phyloP scores from a whole-genome alignment of 2,888 invertebrate species.

The Zygothrica quintamaculata region DNA sequence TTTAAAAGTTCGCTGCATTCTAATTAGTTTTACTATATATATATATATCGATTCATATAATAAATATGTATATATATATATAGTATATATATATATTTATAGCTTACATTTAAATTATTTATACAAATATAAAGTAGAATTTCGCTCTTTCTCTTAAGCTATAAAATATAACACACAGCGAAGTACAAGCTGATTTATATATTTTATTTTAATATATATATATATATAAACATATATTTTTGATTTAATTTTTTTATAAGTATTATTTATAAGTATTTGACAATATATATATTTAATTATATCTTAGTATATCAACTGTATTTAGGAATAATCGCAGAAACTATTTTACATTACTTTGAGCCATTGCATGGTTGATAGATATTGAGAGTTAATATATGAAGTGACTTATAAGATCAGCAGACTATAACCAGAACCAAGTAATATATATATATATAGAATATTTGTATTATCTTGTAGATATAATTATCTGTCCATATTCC shows the following conservation, averaged over 20 bases:
- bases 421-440: too few species aligned
- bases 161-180: conserved; percentile 24
- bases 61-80: conserved; percentile 7
- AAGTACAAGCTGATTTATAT: conserved; percentile 26
- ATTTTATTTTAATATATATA: conserved; percentile 9
- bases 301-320: too few species aligned
- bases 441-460: too few species aligned
- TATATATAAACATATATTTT: background rate
- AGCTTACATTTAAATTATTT: background rate
- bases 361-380: too few species aligned
- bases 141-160: conserved; percentile 34
- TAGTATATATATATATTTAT: background rate
- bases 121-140: conserved; percentile 26
- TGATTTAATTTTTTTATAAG: conserved; percentile 2
- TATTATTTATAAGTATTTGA: conserved; percentile 8
- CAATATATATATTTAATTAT: background rate
- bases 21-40: conserved; percentile 33
- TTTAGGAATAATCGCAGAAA: too few species aligned
- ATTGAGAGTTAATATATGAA: too few species aligned
- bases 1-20: conserved; percentile 63
- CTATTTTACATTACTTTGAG: too few species aligned
- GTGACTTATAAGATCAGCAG: too few species aligned
- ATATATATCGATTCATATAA: conserved; percentile 21
- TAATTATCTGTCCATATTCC: too few species aligned
- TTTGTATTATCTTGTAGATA: too few species aligned